Evolutionary conservation across 2,113 vertebrate species (phyloP).

Genomic region (Tetrax tetrax): DNA sequence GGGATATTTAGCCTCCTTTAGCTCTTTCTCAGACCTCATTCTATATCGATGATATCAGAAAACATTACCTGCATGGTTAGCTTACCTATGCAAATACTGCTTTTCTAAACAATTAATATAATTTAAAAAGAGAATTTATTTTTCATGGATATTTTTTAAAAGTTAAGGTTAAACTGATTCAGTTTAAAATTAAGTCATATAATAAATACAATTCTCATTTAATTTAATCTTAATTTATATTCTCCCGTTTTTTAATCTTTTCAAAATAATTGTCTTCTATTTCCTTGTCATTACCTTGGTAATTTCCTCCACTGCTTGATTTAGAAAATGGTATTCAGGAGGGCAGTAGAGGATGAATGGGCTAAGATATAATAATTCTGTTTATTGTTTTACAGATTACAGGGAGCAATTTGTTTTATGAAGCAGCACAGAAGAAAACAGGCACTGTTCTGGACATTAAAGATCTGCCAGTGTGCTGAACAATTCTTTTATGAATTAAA

Average conservation of each 20-base stretch:
- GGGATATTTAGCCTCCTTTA: not conserved
- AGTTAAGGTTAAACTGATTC: not conserved
- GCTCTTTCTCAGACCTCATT: not conserved
- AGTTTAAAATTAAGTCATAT: not conserved
- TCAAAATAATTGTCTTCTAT: not conserved
- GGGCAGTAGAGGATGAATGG: not conserved
- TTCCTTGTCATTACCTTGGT: not conserved
- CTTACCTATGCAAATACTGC: not conserved
- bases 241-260: not conserved
- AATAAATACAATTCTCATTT: conserved; percentile 1
- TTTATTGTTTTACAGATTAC: conserved; percentile 43
- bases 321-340: conserved; percentile 11
- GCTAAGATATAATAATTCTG: conserved; percentile 22
- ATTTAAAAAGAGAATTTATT: not conserved
- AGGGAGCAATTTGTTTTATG: conserved; percentile 37
- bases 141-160: not conserved
- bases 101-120: not conserved
- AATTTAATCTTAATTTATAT: not conserved
- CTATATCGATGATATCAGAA: not conserved
- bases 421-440: conserved; percentile 5
- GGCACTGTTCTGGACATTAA: conserved; percentile 27
- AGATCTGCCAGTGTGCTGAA: not conserved
- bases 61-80: not conserved
- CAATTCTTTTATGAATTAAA: conserved; percentile 16
- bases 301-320: conserved; percentile 8